Evolutionary conservation across 2,113 vertebrate species (phyloP), one percentile per base, ranked within the genome.

Genomic region (Sylvicapra grimmia): DNA sequence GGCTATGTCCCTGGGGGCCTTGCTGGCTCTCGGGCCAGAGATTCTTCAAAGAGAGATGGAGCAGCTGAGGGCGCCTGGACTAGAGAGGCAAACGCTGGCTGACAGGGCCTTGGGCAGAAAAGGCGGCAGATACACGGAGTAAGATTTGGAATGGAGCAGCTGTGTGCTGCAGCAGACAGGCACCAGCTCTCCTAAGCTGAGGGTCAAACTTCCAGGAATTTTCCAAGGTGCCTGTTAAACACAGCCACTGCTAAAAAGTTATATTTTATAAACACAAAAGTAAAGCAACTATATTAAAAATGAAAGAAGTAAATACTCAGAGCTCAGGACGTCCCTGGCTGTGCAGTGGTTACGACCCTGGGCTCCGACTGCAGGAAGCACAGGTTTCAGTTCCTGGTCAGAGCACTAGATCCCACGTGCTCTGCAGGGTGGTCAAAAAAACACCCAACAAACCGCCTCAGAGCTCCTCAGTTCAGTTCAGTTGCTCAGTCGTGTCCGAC

Each of bases 111-210:
- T 19, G 4, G 9, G 29, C 21, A 25, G 9, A 11, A 65, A 49
- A 86, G 18, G n/a, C 0, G 44, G n/a, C 6, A 1, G 86, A 11
- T 0, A 6, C 5, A 0, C 0, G 3, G 21, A 18, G 13, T 36
- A 16, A 18, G 65, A 31, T 31, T 33, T 0, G 1, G 33, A 18
- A 10, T 0, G 0, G 31, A 19, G 58, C 5, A 0, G 0, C 5
- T 19, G 36, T 29, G 54, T 5, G 31, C 87, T 18, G 54, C 16
- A 68, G 56, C 88, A 36, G 7, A 6, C 23, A 15, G 6, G 36
- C 2, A 19, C 51, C 79, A 36, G 36, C 5, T 33, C 72, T 47
- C 36, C 1, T 1, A 33, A 87, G n/a, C 14, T 5, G 3, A 36
- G 8, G 16, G 49, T 9, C 11, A 4, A 8, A 8, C 72, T 58